These are phyloP conservation scores for Lampris incognitus DNA, from an alignment of 2,113 vertebrate genomes.

Conservation along the genomic window DNA sequence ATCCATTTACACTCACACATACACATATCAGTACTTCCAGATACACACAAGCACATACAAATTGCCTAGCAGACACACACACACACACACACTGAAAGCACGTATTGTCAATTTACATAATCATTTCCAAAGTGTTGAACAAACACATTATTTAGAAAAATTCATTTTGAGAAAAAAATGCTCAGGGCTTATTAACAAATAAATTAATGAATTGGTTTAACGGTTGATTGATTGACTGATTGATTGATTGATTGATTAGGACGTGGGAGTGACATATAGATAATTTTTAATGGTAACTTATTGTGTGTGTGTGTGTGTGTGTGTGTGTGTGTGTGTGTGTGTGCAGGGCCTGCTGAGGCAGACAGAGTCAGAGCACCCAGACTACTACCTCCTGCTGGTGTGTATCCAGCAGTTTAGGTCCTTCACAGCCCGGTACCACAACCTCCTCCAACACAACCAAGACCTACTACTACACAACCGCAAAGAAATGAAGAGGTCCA, in stretches of 20 bases:
- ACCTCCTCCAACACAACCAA: slow-evolving; percentile 95
- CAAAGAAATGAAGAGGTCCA: slow-evolving; percentile 92
- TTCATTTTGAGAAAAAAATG: too few species aligned
- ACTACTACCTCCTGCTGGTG: slow-evolving; percentile 95
- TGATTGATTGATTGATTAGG: not conserved
- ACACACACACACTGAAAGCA: not conserved
- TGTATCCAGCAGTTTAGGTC: slow-evolving; percentile 92
- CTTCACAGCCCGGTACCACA: slow-evolving; percentile 91
- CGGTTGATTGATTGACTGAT: too few species aligned
- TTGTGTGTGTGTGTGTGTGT: slow-evolving; percentile 13
- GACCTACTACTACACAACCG: slow-evolving; percentile 92
- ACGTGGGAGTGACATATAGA: too few species aligned
- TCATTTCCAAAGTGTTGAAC: too few species aligned
- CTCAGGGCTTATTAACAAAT: too few species aligned
- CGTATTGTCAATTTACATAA: too few species aligned
- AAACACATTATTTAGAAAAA: too few species aligned
- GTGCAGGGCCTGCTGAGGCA: slow-evolving; percentile 89
- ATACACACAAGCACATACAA: not conserved
- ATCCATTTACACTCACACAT: not conserved
- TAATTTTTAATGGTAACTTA: too few species aligned
- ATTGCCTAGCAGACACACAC: too few species aligned
- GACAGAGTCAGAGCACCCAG: slow-evolving; percentile 95
- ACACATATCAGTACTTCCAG: not conserved
- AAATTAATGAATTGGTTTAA: too few species aligned
- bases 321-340: slow-evolving; percentile 29